phyloP scores from a whole-genome alignment of 2,113 vertebrate genomes.

The Hydrolagus affinis region DNA sequence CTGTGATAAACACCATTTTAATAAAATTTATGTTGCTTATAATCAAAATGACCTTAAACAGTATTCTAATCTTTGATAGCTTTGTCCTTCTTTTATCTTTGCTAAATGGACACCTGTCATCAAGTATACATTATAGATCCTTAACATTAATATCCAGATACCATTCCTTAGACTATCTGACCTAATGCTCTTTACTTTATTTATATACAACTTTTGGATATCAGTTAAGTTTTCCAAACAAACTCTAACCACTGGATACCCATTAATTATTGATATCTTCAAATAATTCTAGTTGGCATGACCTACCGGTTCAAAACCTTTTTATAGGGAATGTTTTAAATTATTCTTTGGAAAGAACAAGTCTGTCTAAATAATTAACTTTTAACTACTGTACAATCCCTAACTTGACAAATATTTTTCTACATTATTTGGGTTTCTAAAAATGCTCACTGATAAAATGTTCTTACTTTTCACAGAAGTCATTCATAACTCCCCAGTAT shows the following conservation, averaged over 20 bases:
- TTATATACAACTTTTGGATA: too few species aligned
- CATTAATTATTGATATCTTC: too few species aligned
- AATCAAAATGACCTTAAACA: too few species aligned
- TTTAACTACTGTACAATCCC: background rate
- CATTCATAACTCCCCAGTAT: conserved; percentile 93
- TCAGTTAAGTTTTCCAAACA: too few species aligned
- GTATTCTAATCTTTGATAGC: too few species aligned
- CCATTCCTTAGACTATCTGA: too few species aligned
- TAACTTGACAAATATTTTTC: background rate
- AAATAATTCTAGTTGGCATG: too few species aligned
- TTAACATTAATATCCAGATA: background rate
- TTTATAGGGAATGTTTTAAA: background rate
- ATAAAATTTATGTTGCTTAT: too few species aligned
- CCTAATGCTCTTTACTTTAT: too few species aligned
- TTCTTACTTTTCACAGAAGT: conserved; percentile 93
- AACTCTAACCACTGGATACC: too few species aligned
- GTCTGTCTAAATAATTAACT: background rate
- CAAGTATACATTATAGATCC: conserved; percentile 33
- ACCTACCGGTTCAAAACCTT: background rate
- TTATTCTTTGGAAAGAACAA: background rate
- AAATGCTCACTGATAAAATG: conserved; percentile 8
- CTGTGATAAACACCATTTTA: too few species aligned
- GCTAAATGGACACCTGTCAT: background rate
- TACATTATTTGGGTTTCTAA: background rate
- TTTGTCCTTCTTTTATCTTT: too few species aligned